Evolutionary conservation across 2,888 invertebrate species (phyloP).

Genomic region (Eilema depressum): DNA sequence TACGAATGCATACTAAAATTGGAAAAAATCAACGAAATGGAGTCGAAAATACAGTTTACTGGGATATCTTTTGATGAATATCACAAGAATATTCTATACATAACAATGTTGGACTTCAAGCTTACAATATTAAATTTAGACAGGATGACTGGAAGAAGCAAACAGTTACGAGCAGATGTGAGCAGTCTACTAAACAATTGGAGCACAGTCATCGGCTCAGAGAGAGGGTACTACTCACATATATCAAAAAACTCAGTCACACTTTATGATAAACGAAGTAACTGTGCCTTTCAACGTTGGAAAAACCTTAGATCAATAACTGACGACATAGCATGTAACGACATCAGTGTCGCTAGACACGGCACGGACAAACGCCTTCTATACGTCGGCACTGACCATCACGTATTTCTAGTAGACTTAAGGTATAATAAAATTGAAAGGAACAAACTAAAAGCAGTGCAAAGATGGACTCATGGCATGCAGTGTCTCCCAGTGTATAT

Average conservation of each 20-base stretch:
- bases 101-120: conserved; percentile 67
- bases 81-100: conserved; percentile 76
- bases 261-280: conserved; percentile 77
- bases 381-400: conserved; percentile 75
- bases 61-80: conserved; percentile 75
- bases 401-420: conserved; percentile 74
- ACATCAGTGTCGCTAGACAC: conserved; percentile 69
- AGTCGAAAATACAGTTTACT: conserved; percentile 72
- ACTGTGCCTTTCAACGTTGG: conserved; percentile 62
- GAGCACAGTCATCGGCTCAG: conserved; percentile 72
- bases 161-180: conserved; percentile 63
- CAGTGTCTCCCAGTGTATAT: conserved; percentile 81
- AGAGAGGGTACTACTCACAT: conserved; percentile 69
- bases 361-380: conserved; percentile 63
- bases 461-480: conserved; percentile 87
- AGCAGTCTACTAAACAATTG: conserved; percentile 71
- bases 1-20: conserved; percentile 54
- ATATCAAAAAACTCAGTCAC: conserved; percentile 65
- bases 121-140: conserved; percentile 76
- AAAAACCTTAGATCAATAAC: conserved; percentile 61
- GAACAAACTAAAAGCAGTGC: conserved; percentile 66
- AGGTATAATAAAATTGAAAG: conserved; percentile 59
- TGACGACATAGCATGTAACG: conserved; percentile 68
- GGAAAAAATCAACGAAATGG: conserved; percentile 68
- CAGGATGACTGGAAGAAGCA: conserved; percentile 67